Percentiles rank a stretch among this genome's conserved stretches.
Evolutionary conservation across 2,113 vertebrate genomes (phyloP).

Genomic region (Chauna torquata): DNA sequence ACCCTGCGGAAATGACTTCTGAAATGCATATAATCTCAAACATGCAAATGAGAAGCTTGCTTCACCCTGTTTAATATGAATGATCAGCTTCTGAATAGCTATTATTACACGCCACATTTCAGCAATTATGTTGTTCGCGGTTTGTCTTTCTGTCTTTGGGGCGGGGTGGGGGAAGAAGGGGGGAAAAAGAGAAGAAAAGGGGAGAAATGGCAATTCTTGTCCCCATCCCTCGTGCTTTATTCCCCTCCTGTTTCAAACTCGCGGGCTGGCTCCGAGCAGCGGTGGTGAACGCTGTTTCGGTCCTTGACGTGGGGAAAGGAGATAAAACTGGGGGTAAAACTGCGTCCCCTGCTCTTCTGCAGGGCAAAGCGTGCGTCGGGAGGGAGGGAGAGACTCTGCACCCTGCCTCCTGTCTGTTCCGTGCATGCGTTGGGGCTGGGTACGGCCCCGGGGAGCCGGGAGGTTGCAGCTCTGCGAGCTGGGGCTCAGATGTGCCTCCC

Average conservation of each 20-base stretch:
- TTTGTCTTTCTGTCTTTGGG: constrained; percentile 82
- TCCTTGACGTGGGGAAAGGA: background rate
- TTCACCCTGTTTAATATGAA: constrained; percentile 99
- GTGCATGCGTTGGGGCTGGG: background rate
- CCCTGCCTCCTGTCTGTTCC: accelerated
- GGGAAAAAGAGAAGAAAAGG: background rate
- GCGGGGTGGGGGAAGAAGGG: background rate
- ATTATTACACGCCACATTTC: constrained; percentile 98
- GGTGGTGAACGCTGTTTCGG: accelerated
- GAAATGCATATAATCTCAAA: constrained; percentile 99
- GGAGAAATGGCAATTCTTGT: background rate
- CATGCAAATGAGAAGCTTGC: constrained; percentile 99
- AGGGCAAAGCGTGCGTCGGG: background rate
- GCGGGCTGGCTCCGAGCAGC: accelerated
- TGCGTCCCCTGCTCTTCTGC: background rate
- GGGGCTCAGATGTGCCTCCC: too few relatives aligned
- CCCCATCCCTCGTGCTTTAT: background rate
- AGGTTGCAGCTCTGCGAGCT: accelerated
- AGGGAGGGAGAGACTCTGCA: background rate
- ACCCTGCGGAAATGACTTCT: constrained; percentile 99
- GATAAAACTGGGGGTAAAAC: background rate
- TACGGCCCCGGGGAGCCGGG: accelerated
- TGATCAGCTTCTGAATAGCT: constrained; percentile 98
- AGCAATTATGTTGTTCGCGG: constrained; percentile 95
- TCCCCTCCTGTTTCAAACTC: background rate